These are phyloP conservation scores for Morpho deidamia DNA, from an alignment of 2,888 invertebrate species.

Conservation along the genomic window DNA sequence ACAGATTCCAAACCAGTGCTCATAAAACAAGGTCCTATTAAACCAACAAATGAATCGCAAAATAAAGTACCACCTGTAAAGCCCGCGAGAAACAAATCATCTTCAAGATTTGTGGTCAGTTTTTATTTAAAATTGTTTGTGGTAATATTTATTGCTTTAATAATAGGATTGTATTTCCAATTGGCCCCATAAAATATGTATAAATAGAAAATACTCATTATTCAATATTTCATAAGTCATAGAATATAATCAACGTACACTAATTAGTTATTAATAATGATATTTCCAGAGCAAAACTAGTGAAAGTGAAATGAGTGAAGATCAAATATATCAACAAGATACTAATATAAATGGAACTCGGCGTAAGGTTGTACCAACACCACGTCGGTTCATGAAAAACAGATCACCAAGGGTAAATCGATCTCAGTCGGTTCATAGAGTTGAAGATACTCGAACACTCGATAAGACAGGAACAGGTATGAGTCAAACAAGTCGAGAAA, in stretches of 20 bases:
- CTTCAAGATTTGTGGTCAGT: conserved; percentile 73
- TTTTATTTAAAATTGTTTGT: conserved; percentile 60
- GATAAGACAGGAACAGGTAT: conserved; percentile 62
- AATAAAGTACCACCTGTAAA: conserved; percentile 62
- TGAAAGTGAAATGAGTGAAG: conserved; percentile 79
- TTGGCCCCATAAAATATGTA: conserved; percentile 24
- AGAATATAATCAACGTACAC: conserved; percentile 41
- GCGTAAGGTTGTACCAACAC: conserved; percentile 62
- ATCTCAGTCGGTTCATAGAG: conserved; percentile 76
- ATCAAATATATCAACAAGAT: conserved; percentile 52
- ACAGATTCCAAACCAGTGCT: conserved; percentile 49
- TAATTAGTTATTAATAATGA: conserved; percentile 58
- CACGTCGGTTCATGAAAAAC: conserved; percentile 62
- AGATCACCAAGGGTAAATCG: conserved; percentile 69
- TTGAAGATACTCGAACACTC: conserved; percentile 50
- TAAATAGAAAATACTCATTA: background rate
- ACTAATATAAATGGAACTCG: conserved; percentile 39
- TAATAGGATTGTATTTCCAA: conserved; percentile 62
- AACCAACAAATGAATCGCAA: conserved; percentile 46
- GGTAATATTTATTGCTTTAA: conserved; percentile 58
- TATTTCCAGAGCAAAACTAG: conserved; percentile 76
- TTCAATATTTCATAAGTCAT: background rate
- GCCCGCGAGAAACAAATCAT: conserved; percentile 72
- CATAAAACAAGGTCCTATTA: conserved; percentile 37
- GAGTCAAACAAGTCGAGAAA: conserved; percentile 69